phyloP scores from a whole-genome alignment of 1,140 invertebrate genomes.

The Atta colombica region DNA sequence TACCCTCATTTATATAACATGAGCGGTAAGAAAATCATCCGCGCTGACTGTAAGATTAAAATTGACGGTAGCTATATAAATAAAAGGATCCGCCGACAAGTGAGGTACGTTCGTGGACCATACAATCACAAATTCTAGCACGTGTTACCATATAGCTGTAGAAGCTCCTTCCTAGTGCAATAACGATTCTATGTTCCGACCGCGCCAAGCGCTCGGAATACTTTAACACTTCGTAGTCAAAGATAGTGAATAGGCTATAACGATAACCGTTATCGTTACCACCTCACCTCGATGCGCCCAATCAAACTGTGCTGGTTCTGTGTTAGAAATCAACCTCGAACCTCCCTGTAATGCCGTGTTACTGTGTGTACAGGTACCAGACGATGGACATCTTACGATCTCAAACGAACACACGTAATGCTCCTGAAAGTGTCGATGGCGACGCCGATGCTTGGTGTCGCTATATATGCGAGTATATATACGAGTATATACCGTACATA shows the following conservation, averaged over 20 bases:
- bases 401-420: slow-evolving; percentile 20
- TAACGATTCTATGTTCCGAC: slow-evolving; percentile 53
- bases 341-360: not conserved
- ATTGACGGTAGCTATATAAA: slow-evolving; percentile 35
- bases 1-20: slow-evolving; percentile 19
- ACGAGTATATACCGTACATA: slow-evolving; percentile 11
- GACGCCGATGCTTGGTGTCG: not conserved
- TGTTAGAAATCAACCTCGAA: slow-evolving; percentile 20
- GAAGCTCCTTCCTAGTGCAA: slow-evolving; percentile 63
- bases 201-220: slow-evolving; percentile 46
- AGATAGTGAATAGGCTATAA: slow-evolving; percentile 75
- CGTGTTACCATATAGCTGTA: slow-evolving; percentile 16
- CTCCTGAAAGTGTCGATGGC: slow-evolving; percentile 30
- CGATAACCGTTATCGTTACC: slow-evolving; percentile 79
- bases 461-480: not conserved
- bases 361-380: not conserved
- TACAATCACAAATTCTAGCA: slow-evolving; percentile 32
- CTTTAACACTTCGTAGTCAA: slow-evolving; percentile 64
- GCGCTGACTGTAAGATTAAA: slow-evolving; percentile 4
- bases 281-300: slow-evolving; percentile 67
- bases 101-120: not conserved
- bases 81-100: slow-evolving; percentile 17
- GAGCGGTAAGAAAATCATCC: not conserved
- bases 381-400: slow-evolving; percentile 19
- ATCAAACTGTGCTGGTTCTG: slow-evolving; percentile 70